Base-by-base conservation (phyloP, 2,888 invertebrate species). In the Nomada ferruginata region DNA sequence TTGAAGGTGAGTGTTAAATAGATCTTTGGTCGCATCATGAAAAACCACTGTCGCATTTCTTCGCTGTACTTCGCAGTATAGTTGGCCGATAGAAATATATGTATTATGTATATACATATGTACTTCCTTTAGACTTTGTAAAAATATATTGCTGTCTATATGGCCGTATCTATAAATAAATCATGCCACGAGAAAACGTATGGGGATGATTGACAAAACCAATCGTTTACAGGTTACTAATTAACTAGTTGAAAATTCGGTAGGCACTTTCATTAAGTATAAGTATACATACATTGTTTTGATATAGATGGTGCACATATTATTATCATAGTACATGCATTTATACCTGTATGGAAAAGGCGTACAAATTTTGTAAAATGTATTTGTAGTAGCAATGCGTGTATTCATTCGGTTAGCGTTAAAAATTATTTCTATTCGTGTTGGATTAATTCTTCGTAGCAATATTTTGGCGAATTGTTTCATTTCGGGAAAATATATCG, bases 1-100 rank as follows among this genome's bases (percentile, higher is more conserved):
- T 95, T 98, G 91, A 97, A 97, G 96, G 97, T 98, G 95, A 96
- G 96, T 92, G 10, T 65, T 20, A n/a, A 42, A n/a, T n/a, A 47
- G 5, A 50, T 57, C 44, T 71, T 18, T 26, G 0, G 50, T 55
- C 36, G 7, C 44, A 44, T 47, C 47, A 76, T 23, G 36, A 57
- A 23, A 57, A n/a, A 57, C 20, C 26, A 57, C 26, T 23, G 13
- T 20, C 26, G 13, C 13, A 57, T 57, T 23, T 57, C 2, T 26
- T 55, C n/a, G 65, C 29, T 36, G 47, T 36, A 42, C 15, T 20
- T 23, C 13, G 20, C 4, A 23, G 18, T n/a, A 44, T n/a, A 13
- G 4, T 53, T 11, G 52, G 23, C n/a, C 18, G 10, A 11, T n/a
- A 15, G 3, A 36, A 36, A 60, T 13, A 44, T 64, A 60, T 13